Base-by-base conservation (phyloP, 1,140 invertebrate genomes). In the Drosophila tani region DNA sequence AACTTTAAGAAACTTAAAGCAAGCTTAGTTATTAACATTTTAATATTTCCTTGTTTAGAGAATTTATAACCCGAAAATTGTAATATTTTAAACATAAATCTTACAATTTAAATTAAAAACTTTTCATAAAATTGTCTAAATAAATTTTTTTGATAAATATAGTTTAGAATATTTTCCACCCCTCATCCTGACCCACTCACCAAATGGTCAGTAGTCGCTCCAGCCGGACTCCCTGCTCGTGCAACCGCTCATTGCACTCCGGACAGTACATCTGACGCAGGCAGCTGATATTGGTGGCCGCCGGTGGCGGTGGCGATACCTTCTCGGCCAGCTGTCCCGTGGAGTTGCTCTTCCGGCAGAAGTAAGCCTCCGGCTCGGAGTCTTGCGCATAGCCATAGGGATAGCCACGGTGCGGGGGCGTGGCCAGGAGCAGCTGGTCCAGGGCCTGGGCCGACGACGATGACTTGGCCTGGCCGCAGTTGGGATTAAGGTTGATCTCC, bases 211-310 rank as follows among this genome's bases (percentile, higher is more conserved):
- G 43, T 12, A 92, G 59, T 8, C 87, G 76, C 59, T 92, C 91
- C 53, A 91, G 75, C 14, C 91, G 83, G 12, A 92, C 91, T 41
- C 79, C 86, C 47, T 92, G 71, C 19, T 87, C 81, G 40, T 92
- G 86, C 32, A 92, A n/a, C 35, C 91, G 76, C 53, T 92, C 86
- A 7, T 92, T 69, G 69, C 91, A 92, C 43, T 91, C 67, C 4
- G 91, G 91, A 17, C 91, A 92, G 63, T 92, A 92, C 91, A 92
- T 92, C 70, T 92, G 91, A 0, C 91, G 53, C 47, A 92, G 56
- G 38, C 91, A 92, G 40, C 91, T 92, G 0, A 92, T 91, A 29
- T 88, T 91, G 15, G 79, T 77, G 40, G 86, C 79, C 8, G 87
- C 63, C 14, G 85, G 85, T 38, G 79, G 50, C 1, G 75, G 51